Conservation (phyloP, 2,797 vertebrate species). For the Dicrostonyx torquatus region DNA sequence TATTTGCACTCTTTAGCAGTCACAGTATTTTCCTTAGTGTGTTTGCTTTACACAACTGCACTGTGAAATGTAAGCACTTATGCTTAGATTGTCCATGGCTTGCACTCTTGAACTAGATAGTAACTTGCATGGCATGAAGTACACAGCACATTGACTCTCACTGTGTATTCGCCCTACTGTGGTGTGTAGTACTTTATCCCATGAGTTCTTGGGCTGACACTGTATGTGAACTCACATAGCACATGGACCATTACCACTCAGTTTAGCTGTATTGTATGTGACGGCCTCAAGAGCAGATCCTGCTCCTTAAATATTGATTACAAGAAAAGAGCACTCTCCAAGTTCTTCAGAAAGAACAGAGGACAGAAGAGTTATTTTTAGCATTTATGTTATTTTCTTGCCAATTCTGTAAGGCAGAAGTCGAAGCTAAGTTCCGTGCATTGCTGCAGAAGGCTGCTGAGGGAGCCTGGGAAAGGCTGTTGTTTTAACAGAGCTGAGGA, state of each 20-base stretch:
- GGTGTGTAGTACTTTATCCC: background rate
- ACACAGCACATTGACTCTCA: background rate
- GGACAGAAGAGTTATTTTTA: conserved; percentile 35
- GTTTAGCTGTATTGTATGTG: background rate
- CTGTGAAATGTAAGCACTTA: background rate
- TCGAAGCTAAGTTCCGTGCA: background rate
- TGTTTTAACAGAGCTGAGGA: background rate
- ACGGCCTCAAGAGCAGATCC: background rate
- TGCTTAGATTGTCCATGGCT: background rate
- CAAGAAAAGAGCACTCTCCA: conserved; percentile 25
- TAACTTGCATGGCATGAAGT: background rate
- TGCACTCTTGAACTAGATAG: background rate
- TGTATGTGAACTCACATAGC: background rate
- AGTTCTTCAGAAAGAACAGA: background rate
- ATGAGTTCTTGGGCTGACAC: background rate
- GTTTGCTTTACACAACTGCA: background rate
- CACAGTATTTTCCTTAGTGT: background rate
- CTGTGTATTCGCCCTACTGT: background rate
- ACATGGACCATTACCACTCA: background rate
- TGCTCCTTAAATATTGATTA: conserved; percentile 33
- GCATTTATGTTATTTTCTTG: background rate
- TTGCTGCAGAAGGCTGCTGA: background rate
- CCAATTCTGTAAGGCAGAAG: background rate
- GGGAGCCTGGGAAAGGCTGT: background rate
- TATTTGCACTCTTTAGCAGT: background rate